phyloP scores from a whole-genome alignment of 2,888 invertebrate species.

The Aleiodes alternator region DNA sequence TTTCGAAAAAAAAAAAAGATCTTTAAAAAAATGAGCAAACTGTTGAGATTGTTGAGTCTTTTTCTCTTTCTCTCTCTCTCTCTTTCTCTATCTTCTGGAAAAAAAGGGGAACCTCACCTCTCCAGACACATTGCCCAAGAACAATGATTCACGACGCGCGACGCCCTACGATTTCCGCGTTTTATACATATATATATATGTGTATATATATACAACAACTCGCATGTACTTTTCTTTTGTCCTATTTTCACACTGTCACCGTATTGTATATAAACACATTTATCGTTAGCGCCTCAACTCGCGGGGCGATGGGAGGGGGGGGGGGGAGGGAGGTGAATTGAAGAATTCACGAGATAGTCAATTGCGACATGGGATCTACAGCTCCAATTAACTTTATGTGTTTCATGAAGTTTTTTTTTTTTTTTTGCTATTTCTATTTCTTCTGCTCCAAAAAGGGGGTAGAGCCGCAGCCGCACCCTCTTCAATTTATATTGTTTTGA shows the following conservation, averaged over 20 bases:
- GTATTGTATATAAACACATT: constrained; percentile 19
- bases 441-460: neutral
- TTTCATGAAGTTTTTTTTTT: neutral
- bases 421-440: neutral
- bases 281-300: constrained; percentile 13
- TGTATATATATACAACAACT: constrained; percentile 34
- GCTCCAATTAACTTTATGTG: constrained; percentile 14
- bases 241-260: constrained; percentile 47
- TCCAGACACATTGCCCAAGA: constrained; percentile 54
- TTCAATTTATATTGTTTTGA: constrained; percentile 49
- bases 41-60: constrained; percentile 43
- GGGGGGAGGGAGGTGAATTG: neutral
- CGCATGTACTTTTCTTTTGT: constrained; percentile 32
- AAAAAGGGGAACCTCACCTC: constrained; percentile 34
- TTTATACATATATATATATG: constrained; percentile 38
- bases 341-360: neutral
- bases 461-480: constrained; percentile 40
- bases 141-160: constrained; percentile 65
- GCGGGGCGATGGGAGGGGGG: no score
- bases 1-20: no score
- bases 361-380: constrained; percentile 32
- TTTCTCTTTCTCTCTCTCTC: neutral
- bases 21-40: constrained; percentile 9
- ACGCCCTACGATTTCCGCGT: constrained; percentile 61
- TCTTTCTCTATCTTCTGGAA: no score